Percentiles rank a stretch among this genome's conserved stretches.
phyloP scores from a whole-genome alignment of 2,113 vertebrate genomes.

The Mobula birostris region DNA sequence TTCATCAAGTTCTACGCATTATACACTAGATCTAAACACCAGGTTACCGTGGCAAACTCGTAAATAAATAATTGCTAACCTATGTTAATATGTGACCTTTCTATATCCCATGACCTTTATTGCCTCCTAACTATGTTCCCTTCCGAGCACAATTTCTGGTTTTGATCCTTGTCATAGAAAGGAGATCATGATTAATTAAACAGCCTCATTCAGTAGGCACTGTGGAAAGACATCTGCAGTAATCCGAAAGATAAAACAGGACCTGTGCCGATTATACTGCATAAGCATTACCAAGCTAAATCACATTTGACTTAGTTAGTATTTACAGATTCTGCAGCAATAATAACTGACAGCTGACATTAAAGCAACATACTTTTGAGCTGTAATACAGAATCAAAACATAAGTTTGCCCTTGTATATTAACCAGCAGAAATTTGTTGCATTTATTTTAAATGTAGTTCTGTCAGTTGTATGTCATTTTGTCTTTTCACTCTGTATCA shows the following conservation, averaged over 20 bases:
- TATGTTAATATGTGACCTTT: constrained; percentile 19
- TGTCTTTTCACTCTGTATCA: constrained; percentile 47
- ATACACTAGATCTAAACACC: not conserved
- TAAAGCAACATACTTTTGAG: not conserved
- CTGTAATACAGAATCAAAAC: not conserved
- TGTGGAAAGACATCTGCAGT: not conserved
- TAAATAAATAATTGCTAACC: not conserved
- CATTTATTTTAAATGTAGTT: too few species aligned
- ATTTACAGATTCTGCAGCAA: not conserved
- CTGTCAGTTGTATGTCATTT: constrained; percentile 41
- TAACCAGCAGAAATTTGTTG: too few species aligned
- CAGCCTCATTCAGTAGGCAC: constrained; percentile 19
- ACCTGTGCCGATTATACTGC: not conserved
- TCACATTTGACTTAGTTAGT: not conserved
- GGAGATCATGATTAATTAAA: constrained; percentile 24
- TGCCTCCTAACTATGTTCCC: not conserved
- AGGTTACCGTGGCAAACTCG: not conserved
- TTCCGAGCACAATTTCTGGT: not conserved
- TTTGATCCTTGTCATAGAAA: constrained; percentile 20
- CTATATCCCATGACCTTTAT: not conserved
- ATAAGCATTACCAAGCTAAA: not conserved
- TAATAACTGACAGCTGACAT: constrained; percentile 1
- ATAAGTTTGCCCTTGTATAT: not conserved
- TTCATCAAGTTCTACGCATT: not conserved
- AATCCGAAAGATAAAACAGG: not conserved